Conservation (phyloP, 2,888 invertebrate genomes). For the Celastrina argiolus region DNA sequence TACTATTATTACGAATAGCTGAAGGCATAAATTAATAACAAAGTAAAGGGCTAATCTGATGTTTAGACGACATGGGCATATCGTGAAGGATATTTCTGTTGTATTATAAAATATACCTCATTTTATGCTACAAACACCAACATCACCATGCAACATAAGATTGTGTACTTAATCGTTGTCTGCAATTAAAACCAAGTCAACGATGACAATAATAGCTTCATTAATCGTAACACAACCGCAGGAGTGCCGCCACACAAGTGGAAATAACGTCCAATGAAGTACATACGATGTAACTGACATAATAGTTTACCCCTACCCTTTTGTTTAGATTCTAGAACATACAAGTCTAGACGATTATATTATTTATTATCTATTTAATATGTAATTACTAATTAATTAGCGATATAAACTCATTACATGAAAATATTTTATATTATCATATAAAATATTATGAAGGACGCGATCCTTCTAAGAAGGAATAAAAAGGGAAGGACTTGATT, state of each 20-base stretch:
- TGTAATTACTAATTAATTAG: neutral
- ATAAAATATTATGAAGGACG: no score
- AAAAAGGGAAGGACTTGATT: no score
- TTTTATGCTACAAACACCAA: no score
- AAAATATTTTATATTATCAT: no score
- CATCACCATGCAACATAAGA: neutral
- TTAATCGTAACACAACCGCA: neutral
- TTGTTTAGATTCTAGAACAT: neutral
- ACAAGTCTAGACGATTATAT: neutral
- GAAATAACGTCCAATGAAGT: constrained; percentile 3
- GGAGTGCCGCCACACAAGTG: neutral
- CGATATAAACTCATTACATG: no score
- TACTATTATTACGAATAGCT: neutral
- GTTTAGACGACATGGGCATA: neutral
- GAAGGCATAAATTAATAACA: neutral
- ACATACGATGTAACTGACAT: neutral
- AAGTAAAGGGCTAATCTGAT: neutral
- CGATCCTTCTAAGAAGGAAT: no score
- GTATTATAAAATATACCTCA: neutral
- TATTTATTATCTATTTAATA: neutral
- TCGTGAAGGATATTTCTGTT: neutral
- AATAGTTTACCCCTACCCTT: no score
- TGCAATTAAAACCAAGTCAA: neutral
- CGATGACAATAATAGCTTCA: neutral
- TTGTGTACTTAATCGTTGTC: neutral